These are phyloP conservation scores for Anolis carolinensis DNA, from an alignment of 2,113 vertebrate species.

Conservation along the genomic window DNA sequence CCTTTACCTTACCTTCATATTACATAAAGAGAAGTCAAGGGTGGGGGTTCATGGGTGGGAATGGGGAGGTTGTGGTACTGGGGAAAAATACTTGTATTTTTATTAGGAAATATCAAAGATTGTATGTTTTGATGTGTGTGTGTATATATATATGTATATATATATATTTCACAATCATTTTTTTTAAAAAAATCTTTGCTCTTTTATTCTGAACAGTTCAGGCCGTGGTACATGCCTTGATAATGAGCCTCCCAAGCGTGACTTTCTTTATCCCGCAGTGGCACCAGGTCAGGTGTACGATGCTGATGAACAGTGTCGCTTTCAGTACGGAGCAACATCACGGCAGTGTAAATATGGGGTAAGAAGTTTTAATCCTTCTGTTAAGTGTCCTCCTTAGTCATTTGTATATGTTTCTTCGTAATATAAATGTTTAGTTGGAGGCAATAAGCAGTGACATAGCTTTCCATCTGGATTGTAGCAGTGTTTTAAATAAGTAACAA, in stretches of 20 bases:
- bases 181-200: too few relatives aligned
- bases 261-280: conserved; percentile 99
- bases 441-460: conserved; percentile 28
- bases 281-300: conserved; percentile 99
- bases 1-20: too few relatives aligned
- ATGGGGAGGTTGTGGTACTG: too few relatives aligned
- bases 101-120: too few relatives aligned
- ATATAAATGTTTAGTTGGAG: conserved; percentile 52
- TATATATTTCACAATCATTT: too few relatives aligned
- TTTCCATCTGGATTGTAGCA: conserved; percentile 41
- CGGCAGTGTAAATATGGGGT: conserved; percentile 99
- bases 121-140: too few relatives aligned
- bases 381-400: conserved; percentile 65
- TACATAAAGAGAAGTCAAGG: too few relatives aligned
- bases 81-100: too few relatives aligned
- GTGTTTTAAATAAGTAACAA: conserved; percentile 37
- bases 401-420: conserved; percentile 58
- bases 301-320: conserved; percentile 97
- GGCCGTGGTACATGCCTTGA: conserved; percentile 99
- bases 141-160: too few relatives aligned
- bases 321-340: conserved; percentile 96
- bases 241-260: conserved; percentile 99
- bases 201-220: conserved; percentile 98
- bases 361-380: conserved; percentile 87
- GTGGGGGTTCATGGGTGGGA: too few relatives aligned